Base-by-base conservation (phyloP, 1,140 invertebrate genomes). In the Neodiprion fabricii region DNA sequence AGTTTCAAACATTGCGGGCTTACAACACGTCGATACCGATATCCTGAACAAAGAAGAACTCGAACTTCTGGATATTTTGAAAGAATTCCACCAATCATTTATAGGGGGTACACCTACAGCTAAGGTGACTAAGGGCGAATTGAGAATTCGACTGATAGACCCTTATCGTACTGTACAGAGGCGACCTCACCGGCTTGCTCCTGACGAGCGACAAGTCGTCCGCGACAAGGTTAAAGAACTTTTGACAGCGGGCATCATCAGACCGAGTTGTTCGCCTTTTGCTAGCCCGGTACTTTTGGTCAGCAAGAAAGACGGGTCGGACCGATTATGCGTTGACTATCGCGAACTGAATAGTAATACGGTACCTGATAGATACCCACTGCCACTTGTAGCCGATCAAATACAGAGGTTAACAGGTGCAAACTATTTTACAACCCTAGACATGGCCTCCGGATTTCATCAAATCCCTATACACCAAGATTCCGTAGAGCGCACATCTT, bases 271-370 rank as follows among this genome's bases (percentile, higher is more conserved):
- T 40, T 79, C 76, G 17, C 83, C 81, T 17, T 89, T 82, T 81
- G 75, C 78, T 17, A 79, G 80, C 23, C 84, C 83, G 5, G 72
- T 88, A 4, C 75, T 89, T 0, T 65, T 87, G 10, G 85, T 89
- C 9, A 77, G 69, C 11, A 12, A 90, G 90, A 77, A 87, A 72
- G 86, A 89, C 73, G 81, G 82, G 3, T 70, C 71, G 1, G 69
- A 80, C 9, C 70, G 87, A n/a, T 79, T 88, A n/a, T 90, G 86
- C 75, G 74, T 89, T 8, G 88, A 90, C 78, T 89, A 81, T 67
- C 65, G 86, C 11, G 11, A 69, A 14, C 67, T 89, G 3, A 89
- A 90, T 77, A 14, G 23, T 1, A 71, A 83, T 4, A 89, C 86
- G 0, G 76, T 72, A 11, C 72, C 77, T 70, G 87, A 90, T 75